phyloP scores from a whole-genome alignment of 64 coral and sea anemone species.

The Dendronephthya gigantea region DNA sequence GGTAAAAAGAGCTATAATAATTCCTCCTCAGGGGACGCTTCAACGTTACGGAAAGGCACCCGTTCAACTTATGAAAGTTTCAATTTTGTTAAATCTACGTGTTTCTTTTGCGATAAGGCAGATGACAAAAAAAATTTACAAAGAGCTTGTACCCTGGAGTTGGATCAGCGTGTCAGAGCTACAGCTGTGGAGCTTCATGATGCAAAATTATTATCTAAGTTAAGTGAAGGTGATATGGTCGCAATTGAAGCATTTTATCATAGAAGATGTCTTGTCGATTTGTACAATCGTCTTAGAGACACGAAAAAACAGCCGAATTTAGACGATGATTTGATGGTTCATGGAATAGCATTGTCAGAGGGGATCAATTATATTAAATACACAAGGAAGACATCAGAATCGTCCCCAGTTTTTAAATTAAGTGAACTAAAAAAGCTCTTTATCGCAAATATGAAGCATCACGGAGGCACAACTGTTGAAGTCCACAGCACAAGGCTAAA shows the following conservation, averaged over 20 bases:
- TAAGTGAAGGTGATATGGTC: background rate
- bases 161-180: conserved; percentile 31
- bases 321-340: conserved; percentile 20
- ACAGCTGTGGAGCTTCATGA: conserved; percentile 25
- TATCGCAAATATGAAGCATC: conserved; percentile 21
- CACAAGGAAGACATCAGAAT: conserved; percentile 7
- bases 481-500: conserved; percentile 50
- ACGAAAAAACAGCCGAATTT: background rate
- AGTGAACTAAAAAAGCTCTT: conserved; percentile 24
- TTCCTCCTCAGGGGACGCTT: too few species aligned
- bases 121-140: background rate
- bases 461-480: conserved; percentile 4
- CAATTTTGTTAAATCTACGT: too few species aligned
- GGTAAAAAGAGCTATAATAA: too few species aligned
- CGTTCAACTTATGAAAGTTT: too few species aligned
- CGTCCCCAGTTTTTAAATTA: conserved; percentile 40
- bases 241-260: background rate
- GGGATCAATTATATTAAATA: conserved; percentile 45
- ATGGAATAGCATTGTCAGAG: conserved; percentile 46
- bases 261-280: conserved; percentile 23
- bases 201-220: background rate
- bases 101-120: conserved; percentile 34
- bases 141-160: conserved; percentile 20
- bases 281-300: conserved; percentile 38
- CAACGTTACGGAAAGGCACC: too few species aligned